phyloP scores from a whole-genome alignment of 1,140 invertebrate genomes.

The Sesamia nonagrioides region DNA sequence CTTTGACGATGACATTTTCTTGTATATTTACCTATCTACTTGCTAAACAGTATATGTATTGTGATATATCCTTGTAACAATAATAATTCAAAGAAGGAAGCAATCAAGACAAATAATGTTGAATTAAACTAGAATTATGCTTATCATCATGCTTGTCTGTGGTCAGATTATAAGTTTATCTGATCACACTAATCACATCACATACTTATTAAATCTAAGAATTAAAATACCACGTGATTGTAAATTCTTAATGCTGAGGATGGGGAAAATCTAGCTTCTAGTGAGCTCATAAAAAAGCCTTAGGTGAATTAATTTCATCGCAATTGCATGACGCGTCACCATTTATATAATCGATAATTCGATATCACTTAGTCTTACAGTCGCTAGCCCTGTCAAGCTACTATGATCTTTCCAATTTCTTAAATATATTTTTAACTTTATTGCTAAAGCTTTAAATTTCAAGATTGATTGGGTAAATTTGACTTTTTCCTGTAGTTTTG shows the following conservation, averaged over 20 bases:
- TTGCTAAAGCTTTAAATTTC: too few species aligned
- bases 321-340: too few species aligned
- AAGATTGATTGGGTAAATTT: too few species aligned
- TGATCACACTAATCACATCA: neutral
- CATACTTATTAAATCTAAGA: neutral
- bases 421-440: too few species aligned
- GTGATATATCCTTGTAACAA: neutral
- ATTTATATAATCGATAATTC: too few species aligned
- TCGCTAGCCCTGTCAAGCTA: too few species aligned
- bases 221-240: neutral
- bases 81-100: constrained; percentile 22
- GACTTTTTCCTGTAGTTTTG: too few species aligned
- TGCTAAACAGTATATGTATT: neutral
- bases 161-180: constrained; percentile 1
- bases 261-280: neutral
- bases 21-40: neutral
- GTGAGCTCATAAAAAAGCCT: neutral
- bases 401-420: too few species aligned
- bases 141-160: constrained; percentile 13
- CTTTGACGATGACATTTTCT: too few species aligned
- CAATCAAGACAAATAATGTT: neutral
- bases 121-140: constrained; percentile 10
- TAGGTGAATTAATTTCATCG: neutral
- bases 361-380: too few species aligned
- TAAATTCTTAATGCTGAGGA: too few species aligned